Percentiles rank a stretch among this genome's conserved stretches.
Evolutionary conservation across 1,140 invertebrate species (phyloP).

Genomic region (Ganaspis sp.): DNA sequence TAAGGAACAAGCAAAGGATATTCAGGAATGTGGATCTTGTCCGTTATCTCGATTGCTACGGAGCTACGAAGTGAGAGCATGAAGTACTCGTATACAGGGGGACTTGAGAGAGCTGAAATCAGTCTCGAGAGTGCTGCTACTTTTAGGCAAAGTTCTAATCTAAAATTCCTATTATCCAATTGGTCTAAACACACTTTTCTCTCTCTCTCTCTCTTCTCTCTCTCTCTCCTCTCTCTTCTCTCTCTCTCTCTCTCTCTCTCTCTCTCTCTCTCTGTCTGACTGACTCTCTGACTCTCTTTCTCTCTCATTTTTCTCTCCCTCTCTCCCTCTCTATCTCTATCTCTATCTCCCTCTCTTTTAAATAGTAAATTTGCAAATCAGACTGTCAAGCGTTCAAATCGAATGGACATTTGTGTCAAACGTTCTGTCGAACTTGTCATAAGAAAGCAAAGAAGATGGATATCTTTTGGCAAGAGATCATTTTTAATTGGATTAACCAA

Average conservation of each 20-base stretch:
- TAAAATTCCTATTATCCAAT: background rate
- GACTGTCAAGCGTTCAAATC: background rate
- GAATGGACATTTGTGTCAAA: slow-evolving; percentile 17
- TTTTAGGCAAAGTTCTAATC: background rate
- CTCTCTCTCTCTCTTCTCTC: too few relatives aligned
- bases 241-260: too few relatives aligned
- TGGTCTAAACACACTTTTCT: background rate
- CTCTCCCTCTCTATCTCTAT: too few relatives aligned
- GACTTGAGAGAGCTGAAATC: background rate
- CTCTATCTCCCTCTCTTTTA: too few relatives aligned
- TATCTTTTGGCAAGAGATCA: background rate
- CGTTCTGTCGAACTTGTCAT: slow-evolving; percentile 1
- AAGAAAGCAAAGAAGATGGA: slow-evolving; percentile 15
- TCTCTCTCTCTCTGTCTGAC: too few relatives aligned
- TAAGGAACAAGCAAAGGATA: slow-evolving; percentile 17
- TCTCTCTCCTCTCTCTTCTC: too few relatives aligned
- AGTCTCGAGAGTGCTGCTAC: background rate
- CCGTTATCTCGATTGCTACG: slow-evolving; percentile 20
- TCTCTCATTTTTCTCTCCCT: too few relatives aligned
- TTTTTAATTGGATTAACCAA: slow-evolving; percentile 25
- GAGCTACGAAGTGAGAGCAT: slow-evolving; percentile 1
- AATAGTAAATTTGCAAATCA: slow-evolving; percentile 16
- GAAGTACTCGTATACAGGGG: background rate
- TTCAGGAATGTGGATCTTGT: slow-evolving; percentile 22
- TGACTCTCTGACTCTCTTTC: too few relatives aligned